Percentiles rank a stretch among this genome's conserved stretches.
These are phyloP conservation scores for Heliocidaris tuberculata DNA, from an alignment of 35 echinoderm and acorn worm species.

Conservation along the genomic window DNA sequence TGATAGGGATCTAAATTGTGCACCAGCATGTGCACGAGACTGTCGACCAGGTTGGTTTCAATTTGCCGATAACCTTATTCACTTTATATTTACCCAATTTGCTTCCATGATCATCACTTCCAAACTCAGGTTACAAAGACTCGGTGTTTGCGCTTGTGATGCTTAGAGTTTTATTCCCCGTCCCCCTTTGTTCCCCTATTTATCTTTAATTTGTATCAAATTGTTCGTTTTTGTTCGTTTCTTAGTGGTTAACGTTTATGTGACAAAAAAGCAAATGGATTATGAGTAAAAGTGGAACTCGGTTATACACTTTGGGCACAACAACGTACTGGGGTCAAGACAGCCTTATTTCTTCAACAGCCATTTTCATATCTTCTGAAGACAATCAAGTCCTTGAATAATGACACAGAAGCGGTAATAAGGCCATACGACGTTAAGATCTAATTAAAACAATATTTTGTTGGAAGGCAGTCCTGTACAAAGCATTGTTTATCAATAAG, in stretches of 20 bases:
- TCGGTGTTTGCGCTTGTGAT: not conserved
- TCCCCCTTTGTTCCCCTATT: not conserved
- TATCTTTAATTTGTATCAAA: not conserved
- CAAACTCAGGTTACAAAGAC: not conserved
- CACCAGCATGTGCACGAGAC: not conserved
- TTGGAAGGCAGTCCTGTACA: not conserved
- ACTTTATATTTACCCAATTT: constrained; percentile 12
- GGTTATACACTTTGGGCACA: no score
- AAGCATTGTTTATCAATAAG: not conserved
- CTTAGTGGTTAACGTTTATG: not conserved
- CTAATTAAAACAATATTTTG: not conserved
- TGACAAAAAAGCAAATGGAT: not conserved
- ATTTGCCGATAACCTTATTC: not conserved
- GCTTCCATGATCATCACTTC: not conserved
- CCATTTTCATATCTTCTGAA: not conserved
- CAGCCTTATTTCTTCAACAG: no score
- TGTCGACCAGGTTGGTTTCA: not conserved
- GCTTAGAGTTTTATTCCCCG: not conserved
- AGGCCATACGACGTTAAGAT: not conserved
- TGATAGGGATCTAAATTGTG: constrained; percentile 9
- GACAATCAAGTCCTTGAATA: not conserved
- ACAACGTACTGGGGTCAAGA: no score
- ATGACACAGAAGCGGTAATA: not conserved
- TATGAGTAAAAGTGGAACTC: not conserved
- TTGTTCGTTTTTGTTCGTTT: not conserved